Percentiles rank a stretch among this genome's conserved stretches.
phyloP scores from a whole-genome alignment of 1,140 invertebrate species.

The Ceratina calcarata region DNA sequence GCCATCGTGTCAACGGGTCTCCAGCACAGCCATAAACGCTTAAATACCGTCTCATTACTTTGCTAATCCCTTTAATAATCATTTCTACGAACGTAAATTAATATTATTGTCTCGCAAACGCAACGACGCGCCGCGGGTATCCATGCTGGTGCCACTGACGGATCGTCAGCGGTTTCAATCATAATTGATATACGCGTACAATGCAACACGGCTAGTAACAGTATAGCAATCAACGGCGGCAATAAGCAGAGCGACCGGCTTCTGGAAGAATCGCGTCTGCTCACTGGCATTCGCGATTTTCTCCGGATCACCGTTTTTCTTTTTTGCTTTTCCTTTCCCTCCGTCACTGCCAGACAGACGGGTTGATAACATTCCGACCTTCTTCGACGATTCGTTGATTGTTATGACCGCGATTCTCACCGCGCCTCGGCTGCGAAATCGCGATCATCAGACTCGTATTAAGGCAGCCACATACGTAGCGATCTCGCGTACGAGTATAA shows the following conservation, averaged over 20 bases:
- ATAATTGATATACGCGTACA: conserved; percentile 37
- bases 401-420: conserved; percentile 1
- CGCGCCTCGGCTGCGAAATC: not conserved
- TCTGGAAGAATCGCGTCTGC: conserved; percentile 4
- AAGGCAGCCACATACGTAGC: too few relatives aligned
- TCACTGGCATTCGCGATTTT: conserved; percentile 20
- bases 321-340: conserved; percentile 45
- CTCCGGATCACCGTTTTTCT: conserved; percentile 4
- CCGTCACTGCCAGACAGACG: not conserved
- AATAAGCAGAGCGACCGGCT: conserved; percentile 26
- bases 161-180: not conserved
- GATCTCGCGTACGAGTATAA: too few relatives aligned
- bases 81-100: not conserved
- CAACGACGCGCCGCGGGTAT: not conserved
- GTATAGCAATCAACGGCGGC: conserved; percentile 14
- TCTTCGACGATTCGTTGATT: conserved; percentile 23
- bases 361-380: conserved; percentile 35
- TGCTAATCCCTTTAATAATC: not conserved
- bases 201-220: not conserved
- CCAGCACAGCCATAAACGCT: not conserved
- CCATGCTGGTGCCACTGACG: not conserved
- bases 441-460: too few relatives aligned
- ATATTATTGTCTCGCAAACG: conserved; percentile 22
- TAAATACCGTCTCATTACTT: not conserved
- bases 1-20: not conserved